Evolutionary conservation across 2,113 vertebrate genomes (phyloP), one percentile per base, ranked within the genome.

Genomic region (Ibidorhyncha struthersii): DNA sequence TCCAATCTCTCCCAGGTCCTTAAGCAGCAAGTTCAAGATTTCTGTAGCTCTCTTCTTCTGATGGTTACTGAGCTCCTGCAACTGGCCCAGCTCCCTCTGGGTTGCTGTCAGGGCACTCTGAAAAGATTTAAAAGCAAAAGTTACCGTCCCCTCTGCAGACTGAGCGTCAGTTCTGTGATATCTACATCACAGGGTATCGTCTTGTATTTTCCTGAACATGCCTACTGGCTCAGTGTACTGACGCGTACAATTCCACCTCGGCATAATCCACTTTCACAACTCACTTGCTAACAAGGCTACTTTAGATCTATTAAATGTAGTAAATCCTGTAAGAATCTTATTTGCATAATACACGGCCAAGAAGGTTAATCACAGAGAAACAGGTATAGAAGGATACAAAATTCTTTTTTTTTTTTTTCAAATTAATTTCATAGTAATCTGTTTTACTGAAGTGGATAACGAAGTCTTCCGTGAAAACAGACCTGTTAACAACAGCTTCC

Each of bases 1-100:
- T 7, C 99, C 99, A 6, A 99, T 99, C 97, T 99, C 99, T 3
- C 98, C 98, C 90, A 99, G 98, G 62, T 99, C 99, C 66, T 99
- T 98, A 43, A 99, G 96, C 91, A 99, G 98, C 96, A 99, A 95
- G 93, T 99, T 99, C 72, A 99, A 97, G 91, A 99, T 99, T 95
- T 99, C 99, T 0, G 98, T 98, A 0, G 99, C 98, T 90, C 99
- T 98, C 96, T 99, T 99, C 95, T 98, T 99, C 98, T 99, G 99
- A 71, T 99, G 98, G 80, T 98, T 98, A 74, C 98, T 99, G 70
- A 99, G 98, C 93, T 99, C 99, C 95, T 99, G 99, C 38, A 99
- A 83, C 96, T 99, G 99, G 86, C 93, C 96, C 92, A 99, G 96
- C 91, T 99, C 99, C 91, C 98, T 97, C 97, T 99, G 99, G 8